A percentile compares a stretch with the other conserved stretches of the same genome.
Conservation (phyloP, 2,888 invertebrate genomes). For the Limnephilus lunatus region DNA sequence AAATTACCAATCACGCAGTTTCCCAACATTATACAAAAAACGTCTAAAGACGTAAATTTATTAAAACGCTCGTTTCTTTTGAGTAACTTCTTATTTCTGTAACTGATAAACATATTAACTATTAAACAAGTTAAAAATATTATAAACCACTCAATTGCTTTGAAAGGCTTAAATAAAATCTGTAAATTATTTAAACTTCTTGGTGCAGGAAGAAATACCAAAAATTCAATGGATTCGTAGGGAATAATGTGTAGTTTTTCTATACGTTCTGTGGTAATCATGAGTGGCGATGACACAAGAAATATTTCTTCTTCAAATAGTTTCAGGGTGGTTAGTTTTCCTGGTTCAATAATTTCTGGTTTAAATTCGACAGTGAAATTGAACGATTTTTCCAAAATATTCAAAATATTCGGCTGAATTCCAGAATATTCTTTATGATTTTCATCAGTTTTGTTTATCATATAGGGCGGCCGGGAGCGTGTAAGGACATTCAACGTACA, state of each 20-base stretch:
- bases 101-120: not conserved
- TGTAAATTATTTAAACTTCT: conserved; percentile 18
- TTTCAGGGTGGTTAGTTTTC: not conserved
- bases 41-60: not conserved
- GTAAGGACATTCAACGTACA: not conserved
- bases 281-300: not conserved
- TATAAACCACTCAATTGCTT: not conserved
- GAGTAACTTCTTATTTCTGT: not conserved
- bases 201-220: conserved; percentile 15
- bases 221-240: not conserved
- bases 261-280: not conserved
- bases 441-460: not conserved
- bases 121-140: not conserved
- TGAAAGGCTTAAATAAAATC: conserved; percentile 44
- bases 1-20: not conserved
- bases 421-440: not conserved
- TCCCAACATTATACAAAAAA: not conserved
- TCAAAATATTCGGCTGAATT: not conserved
- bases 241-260: not conserved
- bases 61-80: not conserved
- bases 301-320: conserved; percentile 24
- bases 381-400: not conserved
- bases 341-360: not conserved
- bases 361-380: not conserved
- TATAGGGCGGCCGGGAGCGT: not conserved